A percentile compares a stretch with the other conserved stretches of the same genome.
phyloP scores from a whole-genome alignment of 2,888 invertebrate species.

The Polymixis lichenea region DNA sequence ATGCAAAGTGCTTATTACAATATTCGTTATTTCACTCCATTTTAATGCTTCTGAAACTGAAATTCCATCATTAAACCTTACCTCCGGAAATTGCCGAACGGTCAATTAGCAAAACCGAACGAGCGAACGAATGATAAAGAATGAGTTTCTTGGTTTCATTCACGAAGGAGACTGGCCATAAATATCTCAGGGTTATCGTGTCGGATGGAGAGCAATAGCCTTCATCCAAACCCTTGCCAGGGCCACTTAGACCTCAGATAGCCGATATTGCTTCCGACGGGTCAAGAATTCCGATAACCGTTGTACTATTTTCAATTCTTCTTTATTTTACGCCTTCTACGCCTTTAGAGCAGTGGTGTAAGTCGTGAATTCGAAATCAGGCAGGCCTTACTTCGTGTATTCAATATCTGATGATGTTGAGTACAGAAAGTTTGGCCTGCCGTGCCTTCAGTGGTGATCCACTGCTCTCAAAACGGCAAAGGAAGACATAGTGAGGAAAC shows the following conservation, averaged over 20 bases:
- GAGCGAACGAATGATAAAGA: conserved; percentile 6
- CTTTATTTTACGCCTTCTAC: neutral
- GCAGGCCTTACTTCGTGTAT: too few relatives aligned
- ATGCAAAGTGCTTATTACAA: conserved; percentile 52
- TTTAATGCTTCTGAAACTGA: conserved; percentile 19
- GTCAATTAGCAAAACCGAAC: conserved; percentile 43
- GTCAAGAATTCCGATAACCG: conserved; percentile 52
- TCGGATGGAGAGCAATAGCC: conserved; percentile 44
- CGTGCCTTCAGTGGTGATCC: too few relatives aligned
- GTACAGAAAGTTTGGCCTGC: too few relatives aligned
- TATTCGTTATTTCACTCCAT: conserved; percentile 28
- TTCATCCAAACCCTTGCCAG: conserved; percentile 43
- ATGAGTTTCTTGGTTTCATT: conserved; percentile 38
- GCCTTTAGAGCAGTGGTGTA: too few relatives aligned
- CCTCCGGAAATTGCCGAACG: conserved; percentile 45
- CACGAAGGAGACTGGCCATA: conserved; percentile 12
- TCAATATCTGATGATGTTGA: too few relatives aligned
- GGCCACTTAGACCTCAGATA: conserved; percentile 57
- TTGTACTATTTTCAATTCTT: conserved; percentile 43
- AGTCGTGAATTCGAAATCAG: too few relatives aligned
- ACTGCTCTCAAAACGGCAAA: too few relatives aligned
- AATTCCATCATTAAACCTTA: conserved; percentile 4
- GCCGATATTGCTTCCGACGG: conserved; percentile 64
- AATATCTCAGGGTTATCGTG: conserved; percentile 43
- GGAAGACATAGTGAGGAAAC: too few relatives aligned